phyloP scores from a whole-genome alignment of 2,888 invertebrate genomes.

The Tipula unca region DNA sequence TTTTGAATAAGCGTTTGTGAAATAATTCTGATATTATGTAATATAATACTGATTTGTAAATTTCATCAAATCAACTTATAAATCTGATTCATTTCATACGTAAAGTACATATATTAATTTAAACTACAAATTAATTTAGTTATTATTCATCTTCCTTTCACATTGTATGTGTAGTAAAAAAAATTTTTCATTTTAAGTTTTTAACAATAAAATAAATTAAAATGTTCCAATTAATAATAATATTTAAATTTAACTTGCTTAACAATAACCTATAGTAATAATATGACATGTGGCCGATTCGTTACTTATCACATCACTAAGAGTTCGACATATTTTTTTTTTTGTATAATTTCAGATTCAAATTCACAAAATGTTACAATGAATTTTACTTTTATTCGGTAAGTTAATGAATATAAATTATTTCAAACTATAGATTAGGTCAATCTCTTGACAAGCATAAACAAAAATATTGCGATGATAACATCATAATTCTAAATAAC shows the following conservation, averaged over 20 bases:
- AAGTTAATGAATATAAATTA: background rate
- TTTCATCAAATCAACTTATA: background rate
- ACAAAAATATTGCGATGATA: background rate
- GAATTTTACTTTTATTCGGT: constrained; percentile 8
- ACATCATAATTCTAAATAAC: background rate
- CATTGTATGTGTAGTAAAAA: background rate
- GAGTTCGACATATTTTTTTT: background rate
- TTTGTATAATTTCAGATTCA: background rate
- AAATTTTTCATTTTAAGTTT: background rate
- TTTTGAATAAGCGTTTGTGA: too few species aligned
- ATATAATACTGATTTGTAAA: background rate
- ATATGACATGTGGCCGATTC: background rate
- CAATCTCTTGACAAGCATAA: background rate
- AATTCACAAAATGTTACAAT: background rate
- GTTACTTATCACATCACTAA: background rate
- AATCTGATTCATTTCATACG: background rate
- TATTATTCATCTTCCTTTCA: background rate
- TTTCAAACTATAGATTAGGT: background rate
- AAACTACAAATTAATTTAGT: background rate
- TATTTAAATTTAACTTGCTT: background rate
- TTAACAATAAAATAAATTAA: background rate
- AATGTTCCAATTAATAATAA: background rate
- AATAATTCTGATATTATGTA: too few species aligned
- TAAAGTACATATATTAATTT: background rate
- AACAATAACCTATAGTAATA: background rate